These are phyloP conservation scores for Rana temporaria DNA, from an alignment of 2,113 vertebrate species.

Conservation along the genomic window DNA sequence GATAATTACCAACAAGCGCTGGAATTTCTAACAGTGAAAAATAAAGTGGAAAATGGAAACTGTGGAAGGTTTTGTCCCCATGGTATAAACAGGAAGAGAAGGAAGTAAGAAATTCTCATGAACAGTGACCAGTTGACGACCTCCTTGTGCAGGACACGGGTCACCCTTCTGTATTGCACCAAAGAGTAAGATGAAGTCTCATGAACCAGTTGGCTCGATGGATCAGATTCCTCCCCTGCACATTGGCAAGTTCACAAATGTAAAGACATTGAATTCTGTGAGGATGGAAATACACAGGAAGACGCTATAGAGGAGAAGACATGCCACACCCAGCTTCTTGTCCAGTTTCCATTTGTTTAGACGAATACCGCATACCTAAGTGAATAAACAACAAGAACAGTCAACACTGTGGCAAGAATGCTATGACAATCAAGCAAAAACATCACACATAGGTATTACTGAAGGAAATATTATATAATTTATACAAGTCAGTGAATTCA, in stretches of 20 bases:
- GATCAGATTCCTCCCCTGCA: slow-evolving; percentile 86
- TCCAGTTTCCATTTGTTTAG: slow-evolving; percentile 96
- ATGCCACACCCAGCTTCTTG: slow-evolving; percentile 86
- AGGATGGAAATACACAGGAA: slow-evolving; percentile 99
- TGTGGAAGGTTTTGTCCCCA: background rate
- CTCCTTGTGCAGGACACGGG: slow-evolving; percentile 62
- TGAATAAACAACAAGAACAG: slow-evolving; percentile 10
- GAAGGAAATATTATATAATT: no score
- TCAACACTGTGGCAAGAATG: background rate
- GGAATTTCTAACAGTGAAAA: slow-evolving; percentile 64
- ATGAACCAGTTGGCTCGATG: slow-evolving; percentile 59
- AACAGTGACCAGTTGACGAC: slow-evolving; percentile 63
- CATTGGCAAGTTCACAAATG: slow-evolving; percentile 97
- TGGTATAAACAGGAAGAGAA: background rate
- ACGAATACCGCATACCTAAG: slow-evolving; percentile 92
- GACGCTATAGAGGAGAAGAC: slow-evolving; percentile 90
- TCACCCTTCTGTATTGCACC: slow-evolving; percentile 79
- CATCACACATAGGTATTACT: no score
- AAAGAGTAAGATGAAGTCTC: slow-evolving; percentile 68
- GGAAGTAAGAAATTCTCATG: slow-evolving; percentile 61
- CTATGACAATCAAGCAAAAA: no score
- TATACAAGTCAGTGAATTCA: no score
- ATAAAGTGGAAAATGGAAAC: slow-evolving; percentile 1
- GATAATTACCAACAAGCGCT: slow-evolving; percentile 62
- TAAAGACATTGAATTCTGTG: slow-evolving; percentile 99